A percentile compares a stretch with the other conserved stretches of the same genome.
phyloP scores from a whole-genome alignment of 2,797 vertebrate genomes.

The Myiothlypis chrysogaster region DNA sequence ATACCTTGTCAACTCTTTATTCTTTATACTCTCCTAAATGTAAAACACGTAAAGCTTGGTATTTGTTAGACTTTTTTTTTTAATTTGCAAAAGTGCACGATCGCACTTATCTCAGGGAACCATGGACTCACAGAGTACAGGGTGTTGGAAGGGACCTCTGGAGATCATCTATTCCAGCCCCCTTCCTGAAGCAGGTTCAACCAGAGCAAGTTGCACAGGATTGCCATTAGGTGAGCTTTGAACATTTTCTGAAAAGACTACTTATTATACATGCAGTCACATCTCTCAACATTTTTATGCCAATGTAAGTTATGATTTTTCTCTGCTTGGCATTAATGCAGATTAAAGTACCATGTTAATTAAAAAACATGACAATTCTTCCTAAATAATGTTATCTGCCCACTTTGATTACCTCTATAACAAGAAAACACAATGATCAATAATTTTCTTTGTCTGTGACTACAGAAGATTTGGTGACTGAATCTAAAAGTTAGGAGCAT shows the following conservation, averaged over 20 bases:
- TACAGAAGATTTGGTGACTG: neutral
- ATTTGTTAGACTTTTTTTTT: neutral
- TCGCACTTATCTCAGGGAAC: neutral
- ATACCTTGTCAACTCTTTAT: neutral
- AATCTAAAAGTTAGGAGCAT: neutral
- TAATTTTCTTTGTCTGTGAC: neutral
- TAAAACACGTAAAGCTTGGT: neutral
- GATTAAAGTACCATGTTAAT: neutral
- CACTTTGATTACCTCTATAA: neutral
- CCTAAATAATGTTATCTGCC: neutral
- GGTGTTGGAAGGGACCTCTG: neutral
- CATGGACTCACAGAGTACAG: neutral
- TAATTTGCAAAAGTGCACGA: neutral
- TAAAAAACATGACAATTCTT: neutral
- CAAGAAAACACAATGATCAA: neutral
- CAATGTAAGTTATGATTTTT: neutral
- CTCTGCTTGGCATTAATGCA: neutral
- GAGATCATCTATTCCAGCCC: neutral
- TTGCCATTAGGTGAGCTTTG: neutral
- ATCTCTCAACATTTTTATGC: neutral
- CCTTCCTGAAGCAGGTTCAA: accelerated
- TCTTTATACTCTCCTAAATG: neutral
- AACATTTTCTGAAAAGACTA: neutral
- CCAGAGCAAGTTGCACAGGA: neutral
- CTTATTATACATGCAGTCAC: neutral